Conservation (phyloP, 2,797 vertebrate species). For the Mastacembelus armatus region DNA sequence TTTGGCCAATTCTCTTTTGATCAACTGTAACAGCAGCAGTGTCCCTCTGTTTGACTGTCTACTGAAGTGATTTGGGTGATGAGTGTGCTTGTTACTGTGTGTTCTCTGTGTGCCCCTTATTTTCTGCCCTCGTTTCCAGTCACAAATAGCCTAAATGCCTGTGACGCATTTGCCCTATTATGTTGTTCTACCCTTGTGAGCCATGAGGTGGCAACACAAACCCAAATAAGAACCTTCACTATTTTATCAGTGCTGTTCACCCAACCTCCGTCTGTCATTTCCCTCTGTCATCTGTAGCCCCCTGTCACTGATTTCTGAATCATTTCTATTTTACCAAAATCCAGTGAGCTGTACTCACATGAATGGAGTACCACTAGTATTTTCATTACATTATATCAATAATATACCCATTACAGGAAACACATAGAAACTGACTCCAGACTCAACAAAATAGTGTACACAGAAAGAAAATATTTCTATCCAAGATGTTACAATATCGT, state of each 20-base stretch:
- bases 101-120: slow-evolving; percentile 43
- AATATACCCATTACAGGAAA: not conserved
- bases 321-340: slow-evolving; percentile 1
- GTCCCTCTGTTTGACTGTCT: slow-evolving; percentile 5
- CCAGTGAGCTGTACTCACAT: slow-evolving; percentile 3
- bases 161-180: slow-evolving; percentile 28
- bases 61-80: slow-evolving; percentile 34
- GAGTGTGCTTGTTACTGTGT: slow-evolving; percentile 20
- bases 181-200: slow-evolving; percentile 42
- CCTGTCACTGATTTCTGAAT: not conserved
- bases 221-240: slow-evolving; percentile 40
- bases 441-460: slow-evolving; percentile 15
- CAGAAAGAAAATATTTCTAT: too few species aligned
- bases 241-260: not conserved
- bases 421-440: not conserved
- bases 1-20: slow-evolving; percentile 14
- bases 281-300: not conserved
- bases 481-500: too few species aligned
- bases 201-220: slow-evolving; percentile 74
- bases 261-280: not conserved
- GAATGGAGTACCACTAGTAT: not conserved
- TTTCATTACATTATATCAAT: not conserved
- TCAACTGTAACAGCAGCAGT: slow-evolving; percentile 20
- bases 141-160: slow-evolving; percentile 39
- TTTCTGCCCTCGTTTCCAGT: slow-evolving; percentile 56